Evolutionary conservation across 2,888 invertebrate genomes (phyloP), one percentile per base, ranked within the genome.

Genomic region (Epicampocera succincta): DNA sequence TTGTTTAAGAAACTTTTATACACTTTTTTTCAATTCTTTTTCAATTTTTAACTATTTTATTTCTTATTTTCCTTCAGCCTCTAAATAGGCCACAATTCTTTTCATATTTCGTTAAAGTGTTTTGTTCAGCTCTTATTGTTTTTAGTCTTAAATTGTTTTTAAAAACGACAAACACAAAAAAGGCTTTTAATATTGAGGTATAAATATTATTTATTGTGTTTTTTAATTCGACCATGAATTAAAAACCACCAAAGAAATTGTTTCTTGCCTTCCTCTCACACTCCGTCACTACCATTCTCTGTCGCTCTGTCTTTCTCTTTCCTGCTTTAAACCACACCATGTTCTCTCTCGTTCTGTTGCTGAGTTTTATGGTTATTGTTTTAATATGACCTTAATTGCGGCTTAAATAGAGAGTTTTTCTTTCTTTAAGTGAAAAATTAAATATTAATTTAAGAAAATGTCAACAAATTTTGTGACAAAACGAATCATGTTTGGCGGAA

Each of bases 181-280:
- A 15, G 29, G 11, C 17, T 29, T 60, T 60, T 61, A 72, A 50
- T 50, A 50, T 72, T 60, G 60, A 50, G 60, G 50, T 17, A 61
- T n/a, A 50, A 71, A 72, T 42, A 50, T 63, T 54, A 65, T 73
- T 63, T 54, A 65, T 73, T 65, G 54, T 73, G 38, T 38, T 56
- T 73, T 63, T 63, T 63, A 56, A 54, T 46, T 73, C 63, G 63
- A 65, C 52, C 54, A 73, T 56, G 38, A 73, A 52, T 72, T 52
- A 44, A 46, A 61, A 63, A 21, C 63, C 63, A 61, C 52, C 63
- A 72, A 73, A 46, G 60, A 73, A 63, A 54, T 63, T 5, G 21
- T 63, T 54, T 65, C 38, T 0, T n/a, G n/a, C 48, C 21, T 15
- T 8, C 8, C 52, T 40, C 21, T 17, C n/a, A 50, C 0, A 0